phyloP scores from a whole-genome alignment of 2,797 vertebrate species.

The Ataeniobius toweri region DNA sequence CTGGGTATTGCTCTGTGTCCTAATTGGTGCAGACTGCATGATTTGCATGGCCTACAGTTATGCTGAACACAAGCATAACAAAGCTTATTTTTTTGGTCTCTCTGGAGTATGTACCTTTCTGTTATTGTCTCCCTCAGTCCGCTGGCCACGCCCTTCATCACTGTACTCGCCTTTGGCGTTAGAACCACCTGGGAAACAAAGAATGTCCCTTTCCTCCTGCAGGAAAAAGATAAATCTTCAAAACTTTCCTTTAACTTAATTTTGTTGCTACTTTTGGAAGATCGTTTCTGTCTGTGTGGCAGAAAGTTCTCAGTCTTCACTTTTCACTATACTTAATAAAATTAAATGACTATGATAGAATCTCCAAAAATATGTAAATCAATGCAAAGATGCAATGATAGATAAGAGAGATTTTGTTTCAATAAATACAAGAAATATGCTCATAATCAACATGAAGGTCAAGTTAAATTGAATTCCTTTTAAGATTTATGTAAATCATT shows the following conservation, averaged over 20 bases:
- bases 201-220: constrained; percentile 96
- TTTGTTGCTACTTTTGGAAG: not conserved
- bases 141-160: constrained; percentile 95
- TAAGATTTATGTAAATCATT: too few relatives aligned
- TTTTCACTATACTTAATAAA: not conserved
- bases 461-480: too few relatives aligned
- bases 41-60: not conserved
- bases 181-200: constrained; percentile 98
- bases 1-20: constrained; percentile 2
- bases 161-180: constrained; percentile 96
- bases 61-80: not conserved
- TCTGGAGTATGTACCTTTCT: constrained; percentile 79
- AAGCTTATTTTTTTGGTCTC: not conserved
- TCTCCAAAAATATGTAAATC: too few relatives aligned
- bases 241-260: not conserved
- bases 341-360: too few relatives aligned
- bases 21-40: not conserved
- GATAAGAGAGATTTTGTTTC: too few relatives aligned
- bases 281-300: not conserved
- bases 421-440: not conserved
- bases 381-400: too few relatives aligned
- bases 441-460: too few relatives aligned
- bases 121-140: constrained; percentile 98
- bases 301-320: not conserved
- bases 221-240: constrained; percentile 38